Evolutionary conservation across 2,113 vertebrate genomes (phyloP).

Genomic region (Phainopepla nitens): DNA sequence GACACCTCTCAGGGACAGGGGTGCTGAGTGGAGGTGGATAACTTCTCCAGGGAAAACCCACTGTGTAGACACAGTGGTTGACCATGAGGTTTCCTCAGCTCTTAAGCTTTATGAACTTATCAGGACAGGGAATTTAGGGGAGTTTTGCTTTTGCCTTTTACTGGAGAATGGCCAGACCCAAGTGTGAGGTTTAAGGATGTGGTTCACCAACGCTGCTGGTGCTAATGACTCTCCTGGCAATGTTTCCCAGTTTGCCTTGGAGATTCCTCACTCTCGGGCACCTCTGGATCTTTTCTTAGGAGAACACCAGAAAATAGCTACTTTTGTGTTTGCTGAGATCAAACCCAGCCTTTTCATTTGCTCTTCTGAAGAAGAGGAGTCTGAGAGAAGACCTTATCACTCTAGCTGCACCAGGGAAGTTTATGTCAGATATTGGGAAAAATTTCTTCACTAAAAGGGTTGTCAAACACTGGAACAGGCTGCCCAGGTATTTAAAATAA

Average conservation of each 20-base stretch:
- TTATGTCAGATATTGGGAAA: neutral
- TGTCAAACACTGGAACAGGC: neutral
- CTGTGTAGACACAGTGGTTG: neutral
- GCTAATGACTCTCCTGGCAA: neutral
- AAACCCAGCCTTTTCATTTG: neutral
- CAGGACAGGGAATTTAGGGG: neutral
- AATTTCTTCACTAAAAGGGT: neutral
- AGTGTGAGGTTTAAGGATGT: neutral
- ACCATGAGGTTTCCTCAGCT: neutral
- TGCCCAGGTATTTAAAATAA: neutral
- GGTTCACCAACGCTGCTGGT: neutral
- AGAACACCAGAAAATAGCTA: neutral
- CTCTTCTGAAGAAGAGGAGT: neutral
- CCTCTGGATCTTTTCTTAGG: neutral
- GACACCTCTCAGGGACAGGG: neutral
- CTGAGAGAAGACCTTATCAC: neutral
- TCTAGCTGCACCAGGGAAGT: neutral
- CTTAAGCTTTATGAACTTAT: neutral
- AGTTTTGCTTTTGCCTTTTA: neutral
- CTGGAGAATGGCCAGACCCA: neutral
- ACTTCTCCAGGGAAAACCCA: neutral
- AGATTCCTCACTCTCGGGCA: neutral
- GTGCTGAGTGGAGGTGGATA: neutral
- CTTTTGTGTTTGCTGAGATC: neutral
- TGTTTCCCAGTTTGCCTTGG: neutral